Evolutionary conservation across 2,797 vertebrate species (phyloP).

Genomic region (Alosa sapidissima): DNA sequence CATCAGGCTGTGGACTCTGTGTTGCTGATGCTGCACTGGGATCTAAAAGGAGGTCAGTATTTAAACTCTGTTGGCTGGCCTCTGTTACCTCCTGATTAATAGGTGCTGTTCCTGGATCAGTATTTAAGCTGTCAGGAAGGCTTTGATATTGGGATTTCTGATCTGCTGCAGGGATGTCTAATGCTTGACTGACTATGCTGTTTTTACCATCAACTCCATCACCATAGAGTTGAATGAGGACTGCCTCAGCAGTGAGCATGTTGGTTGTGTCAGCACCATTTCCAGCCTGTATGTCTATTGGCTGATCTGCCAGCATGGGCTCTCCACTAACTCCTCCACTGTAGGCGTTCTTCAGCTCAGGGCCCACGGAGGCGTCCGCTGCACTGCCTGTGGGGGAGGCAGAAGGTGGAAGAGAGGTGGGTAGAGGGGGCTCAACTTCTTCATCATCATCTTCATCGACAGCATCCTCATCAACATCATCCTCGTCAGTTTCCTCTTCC

Average conservation of each 20-base stretch:
- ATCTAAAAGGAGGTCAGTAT: not conserved
- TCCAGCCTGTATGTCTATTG: not conserved
- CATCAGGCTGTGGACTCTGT: not conserved
- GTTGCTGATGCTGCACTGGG: not conserved
- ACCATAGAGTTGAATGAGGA: not conserved
- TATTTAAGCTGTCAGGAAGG: not conserved
- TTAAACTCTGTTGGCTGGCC: not conserved
- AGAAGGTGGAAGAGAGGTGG: not conserved
- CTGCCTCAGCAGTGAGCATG: not conserved
- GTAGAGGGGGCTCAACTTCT: not conserved
- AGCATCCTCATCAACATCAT: not conserved
- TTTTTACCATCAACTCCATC: not conserved
- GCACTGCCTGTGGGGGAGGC: not conserved
- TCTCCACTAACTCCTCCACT: slow-evolving; percentile 23
- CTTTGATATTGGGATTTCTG: not conserved
- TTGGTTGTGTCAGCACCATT: not conserved
- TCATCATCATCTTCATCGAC: not conserved
- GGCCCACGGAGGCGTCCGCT: not conserved
- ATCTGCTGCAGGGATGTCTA: not conserved
- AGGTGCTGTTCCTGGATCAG: not conserved
- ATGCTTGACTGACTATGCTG: not conserved
- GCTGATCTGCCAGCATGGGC: not conserved
- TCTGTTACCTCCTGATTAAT: not conserved
- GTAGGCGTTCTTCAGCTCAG: not conserved
- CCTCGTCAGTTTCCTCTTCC: slow-evolving; percentile 5